A percentile compares a stretch with the other conserved stretches of the same genome.
Conservation (phyloP, 2,888 invertebrate species). For the Cepaea hortensis region DNA sequence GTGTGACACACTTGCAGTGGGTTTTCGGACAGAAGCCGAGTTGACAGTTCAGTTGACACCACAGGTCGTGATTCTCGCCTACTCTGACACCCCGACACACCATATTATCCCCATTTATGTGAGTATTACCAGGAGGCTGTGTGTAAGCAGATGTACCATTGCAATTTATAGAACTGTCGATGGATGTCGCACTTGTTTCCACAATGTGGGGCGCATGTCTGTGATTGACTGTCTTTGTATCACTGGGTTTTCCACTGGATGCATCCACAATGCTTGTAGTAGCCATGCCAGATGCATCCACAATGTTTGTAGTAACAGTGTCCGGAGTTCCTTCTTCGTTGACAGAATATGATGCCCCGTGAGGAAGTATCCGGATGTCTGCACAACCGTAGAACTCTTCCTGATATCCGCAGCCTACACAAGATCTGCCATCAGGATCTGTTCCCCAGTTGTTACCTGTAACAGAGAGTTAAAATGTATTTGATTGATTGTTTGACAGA, state of each 20-base stretch:
- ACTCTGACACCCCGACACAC: neutral
- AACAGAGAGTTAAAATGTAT: neutral
- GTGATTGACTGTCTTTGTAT: neutral
- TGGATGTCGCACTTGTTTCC: too few relatives aligned
- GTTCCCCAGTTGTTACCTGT: slow-evolving; percentile 65
- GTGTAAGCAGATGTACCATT: neutral
- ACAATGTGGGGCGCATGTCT: too few relatives aligned
- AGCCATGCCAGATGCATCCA: neutral
- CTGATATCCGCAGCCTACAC: slow-evolving; percentile 56
- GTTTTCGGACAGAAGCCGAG: slow-evolving; percentile 30
- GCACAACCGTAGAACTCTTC: slow-evolving; percentile 70
- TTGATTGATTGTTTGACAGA: too few relatives aligned
- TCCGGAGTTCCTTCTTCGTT: neutral
- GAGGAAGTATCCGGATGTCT: slow-evolving; percentile 56
- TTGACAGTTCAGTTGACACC: slow-evolving; percentile 39
- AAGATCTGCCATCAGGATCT: neutral
- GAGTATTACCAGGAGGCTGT: neutral
- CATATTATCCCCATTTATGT: slow-evolving; percentile 4
- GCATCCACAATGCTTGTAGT: neutral
- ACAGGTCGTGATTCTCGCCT: neutral
- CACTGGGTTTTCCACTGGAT: neutral
- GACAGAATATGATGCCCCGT: neutral
- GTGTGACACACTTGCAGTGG: slow-evolving; percentile 3
- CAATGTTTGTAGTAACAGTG: neutral
- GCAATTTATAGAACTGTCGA: too few relatives aligned